These are phyloP conservation scores for Chymomyza caudatula DNA, from an alignment of 2,888 invertebrate species.

Conservation along the genomic window DNA sequence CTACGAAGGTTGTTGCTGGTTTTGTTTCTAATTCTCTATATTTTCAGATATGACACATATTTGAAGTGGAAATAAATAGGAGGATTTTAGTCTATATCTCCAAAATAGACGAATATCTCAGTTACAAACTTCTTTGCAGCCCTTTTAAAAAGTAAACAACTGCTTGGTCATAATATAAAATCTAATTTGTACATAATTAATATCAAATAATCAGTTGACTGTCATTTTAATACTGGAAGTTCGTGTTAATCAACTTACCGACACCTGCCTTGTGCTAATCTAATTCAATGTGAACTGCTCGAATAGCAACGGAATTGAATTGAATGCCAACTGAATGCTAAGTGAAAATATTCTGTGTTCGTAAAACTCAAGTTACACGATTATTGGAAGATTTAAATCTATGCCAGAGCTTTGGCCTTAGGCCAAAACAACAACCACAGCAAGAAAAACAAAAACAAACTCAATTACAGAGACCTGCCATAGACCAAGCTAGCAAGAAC, in stretches of 20 bases:
- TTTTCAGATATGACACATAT: too few species aligned
- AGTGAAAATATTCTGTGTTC: not conserved
- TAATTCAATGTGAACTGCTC: not conserved
- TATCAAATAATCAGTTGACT: too few species aligned
- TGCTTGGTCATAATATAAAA: too few species aligned
- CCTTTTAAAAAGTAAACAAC: too few species aligned
- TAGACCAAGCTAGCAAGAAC: conserved; percentile 36
- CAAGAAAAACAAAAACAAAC: not conserved
- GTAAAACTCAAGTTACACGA: not conserved
- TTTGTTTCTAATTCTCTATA: too few species aligned
- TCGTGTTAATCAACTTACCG: not conserved
- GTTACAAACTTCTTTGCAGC: too few species aligned
- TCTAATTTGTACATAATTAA: too few species aligned
- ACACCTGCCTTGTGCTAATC: not conserved
- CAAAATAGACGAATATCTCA: too few species aligned
- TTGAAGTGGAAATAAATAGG: too few species aligned
- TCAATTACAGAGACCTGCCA: conserved; percentile 13
- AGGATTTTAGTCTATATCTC: too few species aligned
- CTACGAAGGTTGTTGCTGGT: too few species aligned
- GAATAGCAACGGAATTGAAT: not conserved
- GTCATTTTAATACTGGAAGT: too few species aligned
- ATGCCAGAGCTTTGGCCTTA: not conserved
- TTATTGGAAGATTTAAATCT: not conserved
- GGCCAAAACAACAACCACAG: conserved; percentile 4
- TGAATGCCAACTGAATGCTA: not conserved